Conservation (phyloP, 2,888 invertebrate genomes). For the Clitarchus hookeri region DNA sequence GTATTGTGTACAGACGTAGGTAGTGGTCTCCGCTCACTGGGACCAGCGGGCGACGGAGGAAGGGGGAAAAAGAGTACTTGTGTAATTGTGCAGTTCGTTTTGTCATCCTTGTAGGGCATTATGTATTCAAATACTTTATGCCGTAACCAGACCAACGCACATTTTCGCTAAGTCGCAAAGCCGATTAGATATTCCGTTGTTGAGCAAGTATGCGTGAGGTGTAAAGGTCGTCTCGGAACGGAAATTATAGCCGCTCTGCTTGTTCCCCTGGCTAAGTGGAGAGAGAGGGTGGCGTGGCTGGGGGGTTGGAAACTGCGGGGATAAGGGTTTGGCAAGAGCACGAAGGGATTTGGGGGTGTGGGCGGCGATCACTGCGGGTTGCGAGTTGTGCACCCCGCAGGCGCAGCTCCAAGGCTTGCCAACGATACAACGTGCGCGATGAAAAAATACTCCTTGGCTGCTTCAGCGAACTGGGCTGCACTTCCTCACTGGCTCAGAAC, state of each 20-base stretch:
- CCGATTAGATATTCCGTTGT: constrained; percentile 27
- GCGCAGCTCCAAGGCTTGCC: no score
- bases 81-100: neutral
- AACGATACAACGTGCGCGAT: no score
- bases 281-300: no score
- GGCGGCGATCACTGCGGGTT: no score
- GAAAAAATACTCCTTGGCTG: no score
- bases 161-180: constrained; percentile 21
- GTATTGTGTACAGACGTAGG: neutral
- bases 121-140: constrained; percentile 10
- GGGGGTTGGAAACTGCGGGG: no score
- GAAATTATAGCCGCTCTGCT: constrained; percentile 18
- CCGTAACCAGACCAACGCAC: constrained; percentile 6
- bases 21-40: neutral
- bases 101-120: neutral
- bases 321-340: no score
- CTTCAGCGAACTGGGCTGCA: no score
- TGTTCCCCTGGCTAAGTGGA: neutral
- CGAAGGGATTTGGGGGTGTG: no score
- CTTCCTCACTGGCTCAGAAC: no score
- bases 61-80: neutral
- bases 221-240: neutral
- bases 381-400: no score
- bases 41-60: neutral
- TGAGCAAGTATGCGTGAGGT: constrained; percentile 11